Evolutionary conservation across 2,113 vertebrate genomes (phyloP), one percentile per base, ranked within the genome.

Genomic region (Rhinogobius similis): DNA sequence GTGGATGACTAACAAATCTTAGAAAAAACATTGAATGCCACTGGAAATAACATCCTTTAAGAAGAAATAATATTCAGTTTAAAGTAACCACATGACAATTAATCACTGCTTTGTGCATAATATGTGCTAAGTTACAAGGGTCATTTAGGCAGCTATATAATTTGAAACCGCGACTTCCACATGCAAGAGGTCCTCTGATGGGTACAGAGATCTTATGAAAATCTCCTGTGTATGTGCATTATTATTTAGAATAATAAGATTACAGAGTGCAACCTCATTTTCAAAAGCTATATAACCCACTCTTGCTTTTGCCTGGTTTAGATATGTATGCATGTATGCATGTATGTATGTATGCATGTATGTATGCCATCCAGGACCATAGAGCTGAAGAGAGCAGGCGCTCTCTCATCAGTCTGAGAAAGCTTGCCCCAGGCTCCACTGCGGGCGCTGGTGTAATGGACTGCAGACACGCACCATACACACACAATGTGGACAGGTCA

Each of bases 401-500:
- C 73, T 39, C 66, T 39, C 66, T 78, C 74, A 67, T 78, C 72
- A 81, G 79, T 80, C 66, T 73, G 61, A 56, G 70, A 76, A 83
- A 39, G 26, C 70, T 65, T 11, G 68, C 81, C 85, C 68, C 58
- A 41, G 76, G 85, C 77, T 64, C 73, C 56, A 61, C 81, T 75
- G 14, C 16, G 59, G 85, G 84, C 69, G 66, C 20, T 3, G 7
- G 78, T 70, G 75, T 75, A 75, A 83, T 76, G 61, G 72, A 75
- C 64, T 50, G 12, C 26, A 82, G 68, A 73, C 64, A 4, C 3
- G 5, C 52, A 65, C 23, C 62, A 38, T 65, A 69, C 62, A 62
- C 64, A 38, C 70, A 68, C 39, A 70, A 84, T 73, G 79, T 72
- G 82, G 70, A 66, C 71, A 59, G 81, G 84, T 83, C 81, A 86